phyloP scores from a whole-genome alignment of 2,888 invertebrate genomes.

The Unio pictorum region DNA sequence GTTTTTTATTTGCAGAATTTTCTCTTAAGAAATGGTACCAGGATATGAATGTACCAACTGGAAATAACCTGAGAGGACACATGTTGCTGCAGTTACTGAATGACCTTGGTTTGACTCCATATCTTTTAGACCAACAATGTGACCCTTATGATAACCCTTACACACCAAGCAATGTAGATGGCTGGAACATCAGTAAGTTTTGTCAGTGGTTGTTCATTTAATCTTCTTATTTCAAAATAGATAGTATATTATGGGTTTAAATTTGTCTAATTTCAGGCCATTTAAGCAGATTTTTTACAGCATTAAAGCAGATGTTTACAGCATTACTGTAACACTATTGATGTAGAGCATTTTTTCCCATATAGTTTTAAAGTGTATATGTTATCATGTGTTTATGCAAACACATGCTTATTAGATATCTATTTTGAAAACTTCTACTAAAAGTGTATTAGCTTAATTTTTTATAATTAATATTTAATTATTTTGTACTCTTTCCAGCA shows the following conservation, averaged over 20 bases:
- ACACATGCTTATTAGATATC: too few relatives aligned
- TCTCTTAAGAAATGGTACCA: slow-evolving; percentile 19
- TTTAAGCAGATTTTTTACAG: too few relatives aligned
- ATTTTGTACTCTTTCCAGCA: too few relatives aligned
- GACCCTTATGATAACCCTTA: slow-evolving; percentile 1
- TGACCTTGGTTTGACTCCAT: slow-evolving; percentile 6
- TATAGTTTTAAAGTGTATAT: too few relatives aligned
- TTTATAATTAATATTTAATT: too few relatives aligned
- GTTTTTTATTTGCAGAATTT: slow-evolving; percentile 17
- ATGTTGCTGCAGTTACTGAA: slow-evolving; percentile 5
- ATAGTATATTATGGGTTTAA: not conserved
- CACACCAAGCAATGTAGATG: slow-evolving; percentile 1
- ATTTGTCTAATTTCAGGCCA: too few relatives aligned
- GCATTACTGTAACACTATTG: too few relatives aligned
- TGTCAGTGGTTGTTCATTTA: not conserved
- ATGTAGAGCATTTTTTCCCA: too few relatives aligned
- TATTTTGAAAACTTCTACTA: too few relatives aligned
- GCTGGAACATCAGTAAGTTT: slow-evolving; percentile 13
- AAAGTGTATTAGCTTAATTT: too few relatives aligned
- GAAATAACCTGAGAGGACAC: not conserved
- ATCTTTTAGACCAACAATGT: slow-evolving; percentile 10
- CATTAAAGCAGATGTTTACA: too few relatives aligned
- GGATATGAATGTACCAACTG: slow-evolving; percentile 5
- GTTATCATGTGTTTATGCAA: too few relatives aligned
- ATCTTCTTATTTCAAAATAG: slow-evolving; percentile 5